Evolutionary conservation across 2,888 invertebrate species (phyloP), one percentile per base, ranked within the genome.

Genomic region (Melitaea athalia): DNA sequence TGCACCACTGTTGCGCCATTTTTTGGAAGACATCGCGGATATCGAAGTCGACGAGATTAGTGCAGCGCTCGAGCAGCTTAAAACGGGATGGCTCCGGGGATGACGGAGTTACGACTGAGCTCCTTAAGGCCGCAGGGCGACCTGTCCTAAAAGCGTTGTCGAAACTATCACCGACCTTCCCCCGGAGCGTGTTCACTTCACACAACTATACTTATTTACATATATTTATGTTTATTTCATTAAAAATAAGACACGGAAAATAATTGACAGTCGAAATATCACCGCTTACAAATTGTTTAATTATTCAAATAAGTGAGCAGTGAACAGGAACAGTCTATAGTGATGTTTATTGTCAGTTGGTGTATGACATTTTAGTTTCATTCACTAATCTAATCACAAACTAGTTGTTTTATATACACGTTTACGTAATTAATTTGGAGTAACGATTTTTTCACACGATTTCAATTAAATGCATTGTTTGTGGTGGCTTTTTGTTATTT

Each of bases 221-320:
- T 24, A 24, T 24, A 24, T 53, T 14, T 33, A 31, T 33, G 6
- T 31, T 33, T 2, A 55, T 55, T 33, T 55, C 14, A 3, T 33
- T 55, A 31, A 8, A 55, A 55, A 33, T 55, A 12, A 55, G 14
- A 53, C 14, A 6, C 14, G 8, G 0, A 38, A 38, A 38, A 38
- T 38, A 38, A 38, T 12, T 31, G 31, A 0, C 14, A 17, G 33
- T 55, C 33, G 33, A 14, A 33, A 55, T 33, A 14, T n/a, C 53
- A 55, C 14, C n/a, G 53, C 53, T 55, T 33, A 55, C 31, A 12
- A 31, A 55, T 33, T 14, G 33, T 55, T 33, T 3, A 5, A 55
- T 55, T 55, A 55, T 55, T 55, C 33, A 55, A 55, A 55, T 55
- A 6, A 31, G 7, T 55, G 33, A 31, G 11, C 31, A 55, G 31